Conservation (phyloP, 2,113 vertebrate species). For the Danionella cerebrum region DNA sequence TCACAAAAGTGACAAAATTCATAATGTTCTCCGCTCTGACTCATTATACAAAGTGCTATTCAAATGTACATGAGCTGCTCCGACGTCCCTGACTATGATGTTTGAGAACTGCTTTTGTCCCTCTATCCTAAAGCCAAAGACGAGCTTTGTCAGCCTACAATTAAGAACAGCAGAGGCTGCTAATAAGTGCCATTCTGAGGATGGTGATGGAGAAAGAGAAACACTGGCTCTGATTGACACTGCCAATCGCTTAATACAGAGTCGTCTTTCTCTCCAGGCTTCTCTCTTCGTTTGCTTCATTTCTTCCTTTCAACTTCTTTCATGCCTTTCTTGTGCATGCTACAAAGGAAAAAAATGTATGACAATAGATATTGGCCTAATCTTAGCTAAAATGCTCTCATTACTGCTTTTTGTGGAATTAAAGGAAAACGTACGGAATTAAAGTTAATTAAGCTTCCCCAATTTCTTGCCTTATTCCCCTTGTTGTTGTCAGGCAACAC, state of each 20-base stretch:
- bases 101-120: slow-evolving; percentile 41
- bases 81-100: slow-evolving; percentile 26
- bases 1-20: slow-evolving; percentile 21
- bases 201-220: slow-evolving; percentile 30
- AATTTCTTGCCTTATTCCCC: slow-evolving; percentile 36
- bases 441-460: slow-evolving; percentile 55
- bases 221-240: slow-evolving; percentile 58
- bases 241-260: slow-evolving; percentile 47
- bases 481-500: slow-evolving; percentile 51
- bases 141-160: slow-evolving; percentile 55
- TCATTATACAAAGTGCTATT: slow-evolving; percentile 35
- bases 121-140: slow-evolving; percentile 34
- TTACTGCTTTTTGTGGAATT: slow-evolving; percentile 56
- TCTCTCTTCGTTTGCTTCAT: slow-evolving; percentile 31
- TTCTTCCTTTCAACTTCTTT: slow-evolving; percentile 55
- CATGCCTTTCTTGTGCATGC: slow-evolving; percentile 57
- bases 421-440: slow-evolving; percentile 38
- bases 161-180: slow-evolving; percentile 42
- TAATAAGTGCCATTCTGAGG: slow-evolving; percentile 49
- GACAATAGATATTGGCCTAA: slow-evolving; percentile 68
- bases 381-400: slow-evolving; percentile 66
- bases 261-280: slow-evolving; percentile 26
- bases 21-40: slow-evolving; percentile 24
- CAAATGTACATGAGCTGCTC: slow-evolving; percentile 28
- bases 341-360: slow-evolving; percentile 61